Evolutionary conservation across 2,113 vertebrate genomes (phyloP).

Genomic region (Ammospiza caudacuta): DNA sequence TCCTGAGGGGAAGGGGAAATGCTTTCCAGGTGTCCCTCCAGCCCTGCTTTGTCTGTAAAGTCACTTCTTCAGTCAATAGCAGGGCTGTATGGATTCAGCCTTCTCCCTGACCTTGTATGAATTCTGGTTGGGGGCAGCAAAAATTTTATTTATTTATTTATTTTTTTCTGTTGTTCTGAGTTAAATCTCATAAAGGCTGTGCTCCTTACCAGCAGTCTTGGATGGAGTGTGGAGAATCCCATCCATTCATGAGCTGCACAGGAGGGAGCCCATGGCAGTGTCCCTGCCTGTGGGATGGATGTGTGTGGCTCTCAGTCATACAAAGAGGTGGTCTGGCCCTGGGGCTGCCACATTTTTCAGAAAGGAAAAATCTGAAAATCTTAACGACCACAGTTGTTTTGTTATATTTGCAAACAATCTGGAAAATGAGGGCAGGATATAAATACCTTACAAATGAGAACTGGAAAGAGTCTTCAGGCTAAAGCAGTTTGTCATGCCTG

Average conservation of each 20-base stretch:
- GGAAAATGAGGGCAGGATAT: slow-evolving; percentile 71
- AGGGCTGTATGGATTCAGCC: neutral
- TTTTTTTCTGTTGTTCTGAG: neutral
- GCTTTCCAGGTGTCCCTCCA: slow-evolving; percentile 59
- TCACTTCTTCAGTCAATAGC: neutral
- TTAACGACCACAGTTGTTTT: neutral
- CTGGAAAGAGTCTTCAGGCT: slow-evolving; percentile 64
- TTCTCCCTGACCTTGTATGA: neutral
- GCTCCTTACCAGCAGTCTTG: neutral
- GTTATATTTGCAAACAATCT: slow-evolving; percentile 56
- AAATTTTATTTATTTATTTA: neutral
- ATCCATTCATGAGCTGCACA: neutral
- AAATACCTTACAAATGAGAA: slow-evolving; percentile 69
- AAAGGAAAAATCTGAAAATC: neutral
- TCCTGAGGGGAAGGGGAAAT: slow-evolving; percentile 43
- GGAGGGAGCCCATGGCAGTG: neutral
- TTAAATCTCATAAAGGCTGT: neutral
- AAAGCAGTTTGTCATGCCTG: slow-evolving; percentile 62
- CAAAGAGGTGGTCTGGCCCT: neutral
- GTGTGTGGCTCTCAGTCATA: neutral
- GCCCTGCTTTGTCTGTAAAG: slow-evolving; percentile 1
- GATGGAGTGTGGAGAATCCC: neutral
- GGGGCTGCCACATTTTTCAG: neutral
- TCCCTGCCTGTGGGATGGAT: neutral
- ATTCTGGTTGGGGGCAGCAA: neutral